These are phyloP conservation scores for Amitus sp. DNA, from an alignment of 2,888 invertebrate species.

Conservation along the genomic window DNA sequence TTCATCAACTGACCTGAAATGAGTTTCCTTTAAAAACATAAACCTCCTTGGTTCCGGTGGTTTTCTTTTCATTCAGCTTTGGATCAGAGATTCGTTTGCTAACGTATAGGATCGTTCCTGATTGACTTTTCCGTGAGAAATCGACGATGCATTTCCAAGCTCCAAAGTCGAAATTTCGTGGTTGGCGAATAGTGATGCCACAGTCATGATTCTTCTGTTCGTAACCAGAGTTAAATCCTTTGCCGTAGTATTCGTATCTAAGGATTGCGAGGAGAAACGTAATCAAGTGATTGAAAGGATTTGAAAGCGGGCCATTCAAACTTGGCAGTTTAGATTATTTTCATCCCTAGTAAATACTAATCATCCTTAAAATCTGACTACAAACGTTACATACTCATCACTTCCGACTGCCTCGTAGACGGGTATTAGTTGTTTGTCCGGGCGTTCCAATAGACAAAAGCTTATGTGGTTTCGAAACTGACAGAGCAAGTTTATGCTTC, in stretches of 20 bases:
- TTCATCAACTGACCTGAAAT: conserved; percentile 43
- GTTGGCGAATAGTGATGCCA: conserved; percentile 50
- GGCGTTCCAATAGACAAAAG: conserved; percentile 49
- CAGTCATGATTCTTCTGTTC: conserved; percentile 41
- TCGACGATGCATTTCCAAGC: conserved; percentile 52
- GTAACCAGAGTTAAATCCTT: conserved; percentile 35
- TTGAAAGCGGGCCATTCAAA: too few species aligned
- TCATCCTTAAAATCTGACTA: too few species aligned
- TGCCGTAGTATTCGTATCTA: conserved; percentile 52
- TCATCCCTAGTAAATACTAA: too few species aligned
- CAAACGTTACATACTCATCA: conserved; percentile 49
- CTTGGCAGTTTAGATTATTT: too few species aligned
- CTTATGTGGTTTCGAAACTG: conserved; percentile 28
- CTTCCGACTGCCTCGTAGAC: conserved; percentile 46
- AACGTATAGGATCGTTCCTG: conserved; percentile 31
- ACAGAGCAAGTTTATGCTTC: conserved; percentile 43
- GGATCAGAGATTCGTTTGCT: conserved; percentile 14
- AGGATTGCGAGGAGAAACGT: conserved; percentile 2
- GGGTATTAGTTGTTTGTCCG: conserved; percentile 44
- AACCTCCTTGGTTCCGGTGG: conserved; percentile 31
- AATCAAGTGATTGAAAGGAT: too few species aligned
- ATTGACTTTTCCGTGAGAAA: conserved; percentile 21
- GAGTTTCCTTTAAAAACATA: conserved; percentile 47
- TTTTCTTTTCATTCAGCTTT: conserved; percentile 12
- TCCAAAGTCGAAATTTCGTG: conserved; percentile 48